Conservation (phyloP, 1,140 invertebrate species). For the Ptiloglossa arizonensis region DNA sequence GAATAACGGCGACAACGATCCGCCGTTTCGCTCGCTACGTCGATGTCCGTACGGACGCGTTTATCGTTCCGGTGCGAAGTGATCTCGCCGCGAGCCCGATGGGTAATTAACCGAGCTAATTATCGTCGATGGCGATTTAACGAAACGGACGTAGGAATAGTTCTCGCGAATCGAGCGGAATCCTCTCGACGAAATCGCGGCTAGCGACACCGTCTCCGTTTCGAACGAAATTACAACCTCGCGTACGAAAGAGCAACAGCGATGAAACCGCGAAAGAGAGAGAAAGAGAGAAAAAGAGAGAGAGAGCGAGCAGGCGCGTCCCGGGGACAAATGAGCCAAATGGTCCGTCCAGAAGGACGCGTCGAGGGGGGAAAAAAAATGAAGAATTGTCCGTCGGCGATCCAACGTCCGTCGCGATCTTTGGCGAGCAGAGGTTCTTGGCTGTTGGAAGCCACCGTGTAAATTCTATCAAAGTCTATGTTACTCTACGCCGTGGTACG, state of each 20-base stretch:
- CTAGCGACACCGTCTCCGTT: too few species aligned
- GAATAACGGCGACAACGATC: neutral
- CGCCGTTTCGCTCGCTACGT: too few species aligned
- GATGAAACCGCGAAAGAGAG: too few species aligned
- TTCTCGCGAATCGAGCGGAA: neutral
- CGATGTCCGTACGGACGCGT: neutral
- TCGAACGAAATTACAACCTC: slow-evolving; percentile 40
- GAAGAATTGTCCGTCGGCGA: slow-evolving; percentile 54
- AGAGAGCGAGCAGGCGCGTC: slow-evolving; percentile 1
- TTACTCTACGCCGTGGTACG: slow-evolving; percentile 57
- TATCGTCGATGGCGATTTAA: slow-evolving; percentile 42
- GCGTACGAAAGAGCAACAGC: neutral
- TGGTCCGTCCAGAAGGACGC: slow-evolving; percentile 26
- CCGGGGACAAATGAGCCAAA: slow-evolving; percentile 44
- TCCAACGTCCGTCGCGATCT: slow-evolving; percentile 51
- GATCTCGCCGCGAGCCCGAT: neutral
- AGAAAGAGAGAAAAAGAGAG: too few species aligned
- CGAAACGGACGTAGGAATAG: slow-evolving; percentile 28
- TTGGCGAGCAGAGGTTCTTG: slow-evolving; percentile 54
- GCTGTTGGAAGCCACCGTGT: slow-evolving; percentile 64
- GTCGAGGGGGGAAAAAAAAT: slow-evolving; percentile 8
- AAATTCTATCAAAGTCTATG: slow-evolving; percentile 74
- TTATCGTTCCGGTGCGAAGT: neutral
- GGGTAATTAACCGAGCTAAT: slow-evolving; percentile 34
- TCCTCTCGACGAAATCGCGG: neutral